Percentiles rank a stretch among this genome's conserved stretches.
phyloP scores from a whole-genome alignment of 2,113 vertebrate genomes.

The Gadus chalcogrammus region DNA sequence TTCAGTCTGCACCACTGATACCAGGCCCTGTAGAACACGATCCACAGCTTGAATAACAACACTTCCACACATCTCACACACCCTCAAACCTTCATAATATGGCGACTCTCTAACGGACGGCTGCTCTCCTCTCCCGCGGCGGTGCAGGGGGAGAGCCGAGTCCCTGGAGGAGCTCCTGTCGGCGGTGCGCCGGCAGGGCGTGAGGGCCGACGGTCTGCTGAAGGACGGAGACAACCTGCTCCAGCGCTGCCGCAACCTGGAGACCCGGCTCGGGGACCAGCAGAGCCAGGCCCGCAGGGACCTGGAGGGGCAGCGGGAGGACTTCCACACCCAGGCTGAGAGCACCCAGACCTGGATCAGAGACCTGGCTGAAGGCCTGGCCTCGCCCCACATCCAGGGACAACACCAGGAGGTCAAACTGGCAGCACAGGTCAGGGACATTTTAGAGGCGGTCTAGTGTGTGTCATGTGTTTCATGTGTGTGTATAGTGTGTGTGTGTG shows the following conservation, averaged over 20 bases:
- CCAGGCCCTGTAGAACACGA: too few species aligned
- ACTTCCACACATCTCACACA: too few species aligned
- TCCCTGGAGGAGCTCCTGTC: constrained; percentile 52
- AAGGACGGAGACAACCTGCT: constrained; percentile 64
- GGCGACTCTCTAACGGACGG: not conserved
- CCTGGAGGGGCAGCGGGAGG: constrained; percentile 34
- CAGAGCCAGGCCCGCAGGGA: constrained; percentile 39
- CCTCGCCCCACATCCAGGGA: not conserved
- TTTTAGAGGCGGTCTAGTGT: too few species aligned
- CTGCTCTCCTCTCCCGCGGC: not conserved
- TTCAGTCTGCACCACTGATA: too few species aligned
- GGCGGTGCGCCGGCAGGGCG: constrained; percentile 59
- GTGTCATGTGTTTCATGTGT: too few species aligned
- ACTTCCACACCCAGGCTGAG: constrained; percentile 31
- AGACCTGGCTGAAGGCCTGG: constrained; percentile 31
- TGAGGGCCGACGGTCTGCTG: constrained; percentile 65
- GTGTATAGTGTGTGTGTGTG: too few species aligned
- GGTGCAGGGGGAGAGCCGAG: constrained; percentile 45
- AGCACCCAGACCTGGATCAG: constrained; percentile 52
- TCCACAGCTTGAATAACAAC: too few species aligned
- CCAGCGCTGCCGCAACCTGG: constrained; percentile 62
- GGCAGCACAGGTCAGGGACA: constrained; percentile 54
- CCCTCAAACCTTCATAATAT: too few species aligned
- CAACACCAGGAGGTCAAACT: constrained; percentile 36
- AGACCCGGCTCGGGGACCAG: constrained; percentile 42